Evolutionary conservation across 2,888 invertebrate species (phyloP).

Genomic region (Nineta flava): DNA sequence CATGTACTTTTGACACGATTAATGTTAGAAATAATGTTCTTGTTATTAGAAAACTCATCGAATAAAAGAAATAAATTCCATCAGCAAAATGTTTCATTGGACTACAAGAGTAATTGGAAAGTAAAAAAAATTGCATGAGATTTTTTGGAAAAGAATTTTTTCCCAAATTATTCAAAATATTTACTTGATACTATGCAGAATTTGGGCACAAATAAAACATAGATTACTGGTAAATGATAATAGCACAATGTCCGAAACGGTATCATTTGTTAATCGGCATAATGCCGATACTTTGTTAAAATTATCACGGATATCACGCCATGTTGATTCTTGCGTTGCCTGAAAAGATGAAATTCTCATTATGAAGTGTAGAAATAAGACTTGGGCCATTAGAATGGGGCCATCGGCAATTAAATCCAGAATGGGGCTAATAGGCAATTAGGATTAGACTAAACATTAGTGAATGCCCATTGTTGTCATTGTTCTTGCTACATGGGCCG

Average conservation of each 20-base stretch:
- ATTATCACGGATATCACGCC: not conserved
- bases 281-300: not conserved
- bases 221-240: not conserved
- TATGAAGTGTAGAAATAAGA: too few species aligned
- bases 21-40: not conserved
- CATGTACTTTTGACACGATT: not conserved
- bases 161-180: too few species aligned
- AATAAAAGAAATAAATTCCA: not conserved
- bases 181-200: not conserved
- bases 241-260: not conserved
- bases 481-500: too few species aligned
- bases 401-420: too few species aligned
- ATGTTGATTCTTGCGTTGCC: not conserved
- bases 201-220: not conserved
- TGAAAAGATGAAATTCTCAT: too few species aligned
- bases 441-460: too few species aligned
- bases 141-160: too few species aligned
- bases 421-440: too few species aligned
- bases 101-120: slow-evolving; percentile 20
- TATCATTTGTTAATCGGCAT: not conserved
- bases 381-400: too few species aligned
- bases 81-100: not conserved
- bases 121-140: too few species aligned
- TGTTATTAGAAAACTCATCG: not conserved
- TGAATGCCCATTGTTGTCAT: too few species aligned